Evolutionary conservation across 2,113 vertebrate species (phyloP).

Genomic region (Psephotus haematonotus): DNA sequence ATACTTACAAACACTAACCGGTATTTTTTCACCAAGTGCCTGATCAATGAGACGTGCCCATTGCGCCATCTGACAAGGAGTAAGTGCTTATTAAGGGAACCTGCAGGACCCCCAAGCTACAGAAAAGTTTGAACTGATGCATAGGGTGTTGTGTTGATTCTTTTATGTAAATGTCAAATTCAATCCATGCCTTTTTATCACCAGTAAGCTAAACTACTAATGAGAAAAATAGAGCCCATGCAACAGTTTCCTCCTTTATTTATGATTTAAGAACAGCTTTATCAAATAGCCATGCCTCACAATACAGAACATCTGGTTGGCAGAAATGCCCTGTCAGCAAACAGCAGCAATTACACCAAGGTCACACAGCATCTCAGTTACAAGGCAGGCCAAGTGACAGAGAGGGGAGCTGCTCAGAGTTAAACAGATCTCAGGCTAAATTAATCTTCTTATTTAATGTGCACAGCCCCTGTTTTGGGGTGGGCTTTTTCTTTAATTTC

Average conservation of each 20-base stretch:
- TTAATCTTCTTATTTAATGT: not conserved
- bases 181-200: not conserved
- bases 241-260: conserved; percentile 43
- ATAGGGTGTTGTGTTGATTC: not conserved
- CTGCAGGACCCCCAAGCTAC: not conserved
- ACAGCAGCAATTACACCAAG: conserved; percentile 63
- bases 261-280: conserved; percentile 61
- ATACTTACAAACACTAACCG: not conserved
- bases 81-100: not conserved
- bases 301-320: conserved; percentile 66
- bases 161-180: not conserved
- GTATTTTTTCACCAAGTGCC: not conserved
- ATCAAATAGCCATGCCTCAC: conserved; percentile 29
- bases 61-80: not conserved
- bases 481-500: not conserved
- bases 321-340: conserved; percentile 65
- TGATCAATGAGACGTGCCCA: not conserved
- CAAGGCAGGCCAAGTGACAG: conserved; percentile 29
- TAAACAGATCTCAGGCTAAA: not conserved
- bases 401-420: conserved; percentile 17
- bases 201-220: not conserved
- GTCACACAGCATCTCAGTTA: conserved; percentile 63
- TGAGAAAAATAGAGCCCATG: conserved; percentile 1
- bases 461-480: not conserved
- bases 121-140: not conserved